Conservation (phyloP, 2,113 vertebrate genomes). For the Eleginops maclovinus region DNA sequence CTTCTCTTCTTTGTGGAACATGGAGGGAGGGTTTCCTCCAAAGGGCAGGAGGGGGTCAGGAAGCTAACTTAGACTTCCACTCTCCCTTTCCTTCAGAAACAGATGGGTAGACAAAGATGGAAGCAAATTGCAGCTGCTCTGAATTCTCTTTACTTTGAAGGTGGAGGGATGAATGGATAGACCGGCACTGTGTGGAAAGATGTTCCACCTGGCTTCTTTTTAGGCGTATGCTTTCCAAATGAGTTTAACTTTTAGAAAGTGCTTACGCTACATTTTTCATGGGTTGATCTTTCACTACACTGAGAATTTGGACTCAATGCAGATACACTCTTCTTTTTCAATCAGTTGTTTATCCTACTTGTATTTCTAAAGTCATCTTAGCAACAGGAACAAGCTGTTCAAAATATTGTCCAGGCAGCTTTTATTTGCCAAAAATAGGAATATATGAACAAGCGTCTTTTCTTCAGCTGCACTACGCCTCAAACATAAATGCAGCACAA, state of each 20-base stretch:
- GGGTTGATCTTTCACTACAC: not conserved
- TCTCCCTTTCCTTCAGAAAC: conserved; percentile 37
- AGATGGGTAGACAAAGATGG: conserved; percentile 43
- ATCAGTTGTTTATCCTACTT: not conserved
- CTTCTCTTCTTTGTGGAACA: conserved; percentile 19
- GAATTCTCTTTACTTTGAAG: conserved; percentile 41
- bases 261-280: not conserved
- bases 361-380: not conserved
- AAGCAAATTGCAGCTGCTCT: conserved; percentile 38
- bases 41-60: conserved; percentile 33
- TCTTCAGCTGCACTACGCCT: not conserved
- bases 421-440: not conserved
- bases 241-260: not conserved
- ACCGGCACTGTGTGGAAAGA: conserved; percentile 14
- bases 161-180: conserved; percentile 27
- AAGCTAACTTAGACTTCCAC: conserved; percentile 27
- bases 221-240: not conserved
- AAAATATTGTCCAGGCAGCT: not conserved
- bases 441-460: not conserved
- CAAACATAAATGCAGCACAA: conserved; percentile 24
- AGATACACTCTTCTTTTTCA: not conserved
- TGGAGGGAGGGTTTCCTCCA: conserved; percentile 27
- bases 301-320: not conserved
- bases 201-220: conserved; percentile 33
- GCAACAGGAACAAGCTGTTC: too few relatives aligned